A percentile compares a stretch with the other conserved stretches of the same genome.
Conservation (phyloP, 1,140 invertebrate species). For the Drosophila obscura region DNA sequence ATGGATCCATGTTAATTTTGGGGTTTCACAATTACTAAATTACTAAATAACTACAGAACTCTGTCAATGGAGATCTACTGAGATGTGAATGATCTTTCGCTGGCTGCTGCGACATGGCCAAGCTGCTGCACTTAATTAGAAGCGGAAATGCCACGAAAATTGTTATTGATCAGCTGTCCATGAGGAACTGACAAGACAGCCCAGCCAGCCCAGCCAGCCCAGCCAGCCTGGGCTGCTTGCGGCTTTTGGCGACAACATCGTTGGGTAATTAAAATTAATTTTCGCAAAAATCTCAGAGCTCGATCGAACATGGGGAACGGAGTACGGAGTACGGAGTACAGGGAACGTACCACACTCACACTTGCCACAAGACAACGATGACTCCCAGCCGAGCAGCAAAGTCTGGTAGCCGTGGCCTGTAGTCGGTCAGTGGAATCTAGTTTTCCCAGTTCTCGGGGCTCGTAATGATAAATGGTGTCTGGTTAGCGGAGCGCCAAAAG, state of each 20-base stretch:
- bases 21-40: too few species aligned
- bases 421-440: slow-evolving; percentile 63
- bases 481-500: slow-evolving; percentile 74
- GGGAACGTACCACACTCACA: not conserved
- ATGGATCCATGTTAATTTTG: slow-evolving; percentile 3
- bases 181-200: slow-evolving; percentile 22
- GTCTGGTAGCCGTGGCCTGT: slow-evolving; percentile 8
- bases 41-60: too few species aligned
- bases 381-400: not conserved
- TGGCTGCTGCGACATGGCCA: too few species aligned
- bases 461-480: slow-evolving; percentile 73
- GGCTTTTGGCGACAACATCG: slow-evolving; percentile 48
- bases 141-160: slow-evolving; percentile 40
- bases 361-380: slow-evolving; percentile 4
- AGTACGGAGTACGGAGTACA: too few species aligned
- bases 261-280: slow-evolving; percentile 77
- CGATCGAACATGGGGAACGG: slow-evolving; percentile 8
- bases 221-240: slow-evolving; percentile 10
- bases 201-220: too few species aligned
- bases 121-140: slow-evolving; percentile 26
- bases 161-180: slow-evolving; percentile 56
- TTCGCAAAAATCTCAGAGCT: slow-evolving; percentile 33
- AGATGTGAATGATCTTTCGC: too few species aligned
- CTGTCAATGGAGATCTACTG: too few species aligned
- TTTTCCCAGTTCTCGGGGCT: slow-evolving; percentile 61